A percentile compares a stretch with the other conserved stretches of the same genome.
Evolutionary conservation across 2,797 vertebrate genomes (phyloP).

Genomic region (Limnodromus scolopaceus): DNA sequence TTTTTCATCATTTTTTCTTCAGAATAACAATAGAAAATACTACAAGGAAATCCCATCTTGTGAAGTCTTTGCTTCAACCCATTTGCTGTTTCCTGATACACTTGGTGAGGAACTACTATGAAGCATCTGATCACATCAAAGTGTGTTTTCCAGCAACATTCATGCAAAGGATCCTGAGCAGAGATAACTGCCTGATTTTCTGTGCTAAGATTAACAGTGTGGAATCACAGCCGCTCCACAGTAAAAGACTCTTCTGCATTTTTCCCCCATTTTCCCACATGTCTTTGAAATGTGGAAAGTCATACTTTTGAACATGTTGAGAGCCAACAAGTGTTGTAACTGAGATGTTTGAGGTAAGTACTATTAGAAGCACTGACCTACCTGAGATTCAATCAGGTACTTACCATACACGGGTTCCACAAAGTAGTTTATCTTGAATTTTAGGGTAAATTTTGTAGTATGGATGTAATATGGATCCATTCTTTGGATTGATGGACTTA

Average conservation of each 20-base stretch:
- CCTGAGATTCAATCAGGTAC: background rate
- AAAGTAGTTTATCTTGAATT: background rate
- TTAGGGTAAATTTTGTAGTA: background rate
- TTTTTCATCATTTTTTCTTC: background rate
- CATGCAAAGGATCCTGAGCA: background rate
- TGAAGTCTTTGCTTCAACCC: background rate
- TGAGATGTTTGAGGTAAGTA: background rate
- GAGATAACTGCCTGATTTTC: background rate
- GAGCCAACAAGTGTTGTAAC: background rate
- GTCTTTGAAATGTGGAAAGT: background rate
- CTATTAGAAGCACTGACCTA: background rate
- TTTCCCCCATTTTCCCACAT: background rate
- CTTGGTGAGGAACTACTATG: background rate
- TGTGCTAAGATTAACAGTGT: background rate
- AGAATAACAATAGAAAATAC: background rate
- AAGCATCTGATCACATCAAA: background rate
- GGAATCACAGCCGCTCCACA: background rate
- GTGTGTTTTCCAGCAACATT: background rate
- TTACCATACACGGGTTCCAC: fast-evolving
- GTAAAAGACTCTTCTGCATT: background rate
- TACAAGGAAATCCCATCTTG: background rate
- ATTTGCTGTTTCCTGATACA: background rate
- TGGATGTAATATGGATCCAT: background rate
- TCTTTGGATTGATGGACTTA: background rate
- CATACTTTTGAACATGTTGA: background rate